Conservation (phyloP, 2,797 vertebrate genomes). For the Pseudochromis fuscus region DNA sequence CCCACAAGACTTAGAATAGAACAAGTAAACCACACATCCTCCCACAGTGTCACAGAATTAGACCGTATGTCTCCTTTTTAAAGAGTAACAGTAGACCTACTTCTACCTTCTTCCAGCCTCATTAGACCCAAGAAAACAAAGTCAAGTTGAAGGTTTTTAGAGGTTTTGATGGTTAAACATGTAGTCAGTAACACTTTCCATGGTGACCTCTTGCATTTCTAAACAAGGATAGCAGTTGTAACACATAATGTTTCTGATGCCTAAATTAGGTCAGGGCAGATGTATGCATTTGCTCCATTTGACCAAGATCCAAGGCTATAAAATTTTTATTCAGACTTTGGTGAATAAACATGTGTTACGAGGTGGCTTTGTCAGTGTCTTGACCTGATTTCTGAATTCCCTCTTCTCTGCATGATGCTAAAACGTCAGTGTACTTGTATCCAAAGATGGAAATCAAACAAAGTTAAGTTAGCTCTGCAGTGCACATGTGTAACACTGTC, state of each 20-base stretch:
- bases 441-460: background rate
- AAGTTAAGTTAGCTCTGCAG: no score
- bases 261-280: background rate
- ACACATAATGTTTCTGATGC: background rate
- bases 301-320: background rate
- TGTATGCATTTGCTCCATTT: background rate
- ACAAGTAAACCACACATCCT: constrained; percentile 62
- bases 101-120: constrained; percentile 28
- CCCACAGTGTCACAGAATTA: constrained; percentile 62
- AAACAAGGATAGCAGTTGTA: no score
- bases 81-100: constrained; percentile 34
- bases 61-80: constrained; percentile 21
- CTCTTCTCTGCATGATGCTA: background rate
- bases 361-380: background rate
- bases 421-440: background rate
- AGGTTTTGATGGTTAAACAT: background rate
- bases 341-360: background rate
- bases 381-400: constrained; percentile 20
- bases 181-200: no score
- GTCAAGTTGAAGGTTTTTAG: background rate
- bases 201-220: no score
- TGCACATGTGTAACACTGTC: background rate
- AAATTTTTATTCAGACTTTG: background rate
- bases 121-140: constrained; percentile 3
- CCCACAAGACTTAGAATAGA: constrained; percentile 68